Evolutionary conservation across 1,140 invertebrate genomes (phyloP), one percentile per base, ranked within the genome.

Genomic region (Glossosoma conforme): DNA sequence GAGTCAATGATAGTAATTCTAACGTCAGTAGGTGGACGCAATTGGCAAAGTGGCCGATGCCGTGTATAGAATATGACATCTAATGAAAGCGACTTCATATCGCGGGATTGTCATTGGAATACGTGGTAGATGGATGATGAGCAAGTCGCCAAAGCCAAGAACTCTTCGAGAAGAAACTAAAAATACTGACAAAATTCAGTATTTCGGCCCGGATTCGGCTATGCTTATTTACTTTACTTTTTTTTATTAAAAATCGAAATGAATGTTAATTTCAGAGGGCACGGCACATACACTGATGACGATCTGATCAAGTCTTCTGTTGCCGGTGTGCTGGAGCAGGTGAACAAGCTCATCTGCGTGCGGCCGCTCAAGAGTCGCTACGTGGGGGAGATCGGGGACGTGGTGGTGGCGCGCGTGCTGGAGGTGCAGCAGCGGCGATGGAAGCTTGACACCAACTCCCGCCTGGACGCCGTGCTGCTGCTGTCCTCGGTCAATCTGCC

Each of bases 401-500:
- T 99, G 13, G 82, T 99, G 25, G 87, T 99, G 30, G 97, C 94
- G 0, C 77, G 97, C 49, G 89, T 99, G 13, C 83, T 88, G 0
- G 93, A 97, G 69, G 87, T 93, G 1, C 87, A 89, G 65, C 87
- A 93, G 60, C 90, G 88, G 64, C 75, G 92, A 59, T 98, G 95
- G 95, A 93, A 92, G 76, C 89, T 99, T 20, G 93, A 98, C 61
- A 93, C 89, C 2, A 93, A 93, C 72, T 85, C 92, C 0, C 83
- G 92, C 60, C 67, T 97, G 13, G 90, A 98, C 70, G 90, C 94
- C 3, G 76, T 91, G 32, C 75, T 99, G 2, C 74, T 91, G 44
- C 70, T 99, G 17, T 93, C 93, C 0, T 93, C 91, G 41, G 92
- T 99, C 3, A 98, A 98, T 80, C 77, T 99, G 58, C 96, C 96